Conservation (phyloP, 2,888 invertebrate species). For the Phania funesta region DNA sequence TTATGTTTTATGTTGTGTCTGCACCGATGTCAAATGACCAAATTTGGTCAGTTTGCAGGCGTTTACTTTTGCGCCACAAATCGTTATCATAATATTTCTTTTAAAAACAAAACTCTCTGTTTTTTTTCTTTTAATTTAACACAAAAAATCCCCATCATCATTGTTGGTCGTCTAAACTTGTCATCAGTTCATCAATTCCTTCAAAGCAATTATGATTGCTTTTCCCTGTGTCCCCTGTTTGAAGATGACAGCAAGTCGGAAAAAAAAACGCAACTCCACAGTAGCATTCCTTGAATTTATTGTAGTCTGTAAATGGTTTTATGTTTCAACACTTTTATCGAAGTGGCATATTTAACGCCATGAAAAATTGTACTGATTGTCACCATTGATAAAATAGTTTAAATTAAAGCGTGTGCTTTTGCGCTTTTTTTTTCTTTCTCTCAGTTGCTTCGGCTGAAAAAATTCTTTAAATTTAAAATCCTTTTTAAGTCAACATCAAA, state of each 20-base stretch:
- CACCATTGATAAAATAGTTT: constrained; percentile 73
- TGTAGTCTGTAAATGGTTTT: constrained; percentile 49
- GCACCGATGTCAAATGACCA: constrained; percentile 59
- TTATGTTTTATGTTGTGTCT: constrained; percentile 56
- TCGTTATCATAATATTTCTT: constrained; percentile 21
- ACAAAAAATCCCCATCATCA: constrained; percentile 59
- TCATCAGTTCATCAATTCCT: constrained; percentile 72
- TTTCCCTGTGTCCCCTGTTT: neutral
- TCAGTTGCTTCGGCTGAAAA: neutral
- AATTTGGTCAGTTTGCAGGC: constrained; percentile 68
- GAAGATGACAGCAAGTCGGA: neutral
- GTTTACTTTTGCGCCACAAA: constrained; percentile 68
- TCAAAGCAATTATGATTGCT: constrained; percentile 43
- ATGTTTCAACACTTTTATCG: constrained; percentile 66
- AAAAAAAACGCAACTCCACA: constrained; percentile 1
- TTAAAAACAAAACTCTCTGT: constrained; percentile 8
- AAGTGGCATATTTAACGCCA: constrained; percentile 78
- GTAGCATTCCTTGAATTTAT: constrained; percentile 60
- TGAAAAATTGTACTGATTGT: constrained; percentile 76
- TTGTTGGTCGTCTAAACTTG: constrained; percentile 55
- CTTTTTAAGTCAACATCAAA: constrained; percentile 1
- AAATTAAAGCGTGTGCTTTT: constrained; percentile 68
- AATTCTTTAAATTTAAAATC: constrained; percentile 10
- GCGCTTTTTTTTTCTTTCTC: neutral
- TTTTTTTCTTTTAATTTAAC: constrained; percentile 74